A percentile compares a stretch with the other conserved stretches of the same genome.
These are phyloP conservation scores for Hormiphora californensis DNA, from an alignment of 37 sponge, comb jelly and placozoan species.

Conservation along the genomic window DNA sequence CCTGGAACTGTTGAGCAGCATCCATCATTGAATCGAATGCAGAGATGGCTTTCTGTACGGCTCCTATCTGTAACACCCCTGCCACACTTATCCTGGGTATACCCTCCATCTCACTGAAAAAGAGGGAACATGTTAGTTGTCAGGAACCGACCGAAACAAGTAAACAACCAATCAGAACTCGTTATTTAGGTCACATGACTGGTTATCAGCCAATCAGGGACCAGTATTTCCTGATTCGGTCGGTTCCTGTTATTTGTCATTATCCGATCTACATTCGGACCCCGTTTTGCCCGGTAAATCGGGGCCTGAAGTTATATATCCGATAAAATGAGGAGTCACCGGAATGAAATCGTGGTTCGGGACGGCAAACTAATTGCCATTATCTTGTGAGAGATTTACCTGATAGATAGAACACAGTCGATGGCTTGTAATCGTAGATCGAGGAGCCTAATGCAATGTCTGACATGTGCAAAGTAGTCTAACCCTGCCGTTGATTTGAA, in stretches of 20 bases:
- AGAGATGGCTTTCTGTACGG: neutral
- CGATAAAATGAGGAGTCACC: no score
- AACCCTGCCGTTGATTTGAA: neutral
- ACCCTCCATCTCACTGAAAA: neutral
- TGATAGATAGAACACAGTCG: neutral
- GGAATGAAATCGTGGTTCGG: no score
- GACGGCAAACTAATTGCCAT: no score
- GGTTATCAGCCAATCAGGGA: no score
- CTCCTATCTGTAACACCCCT: neutral
- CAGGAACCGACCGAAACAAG: neutral
- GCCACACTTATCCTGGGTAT: neutral
- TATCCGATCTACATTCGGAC: no score
- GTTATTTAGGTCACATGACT: no score
- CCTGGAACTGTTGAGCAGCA: neutral
- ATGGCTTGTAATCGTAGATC: neutral
- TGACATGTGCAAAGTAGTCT: conserved; percentile 20
- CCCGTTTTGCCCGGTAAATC: no score
- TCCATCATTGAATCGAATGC: conserved; percentile 8
- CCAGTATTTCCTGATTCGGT: no score
- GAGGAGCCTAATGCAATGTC: neutral
- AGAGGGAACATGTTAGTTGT: neutral
- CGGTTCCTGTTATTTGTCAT: no score
- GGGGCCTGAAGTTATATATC: no score
- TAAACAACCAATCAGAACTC: no score
- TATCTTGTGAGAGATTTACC: neutral